Conservation (phyloP, 35 echinoderm and acorn worm species). For the Nesometra sesokonis region DNA sequence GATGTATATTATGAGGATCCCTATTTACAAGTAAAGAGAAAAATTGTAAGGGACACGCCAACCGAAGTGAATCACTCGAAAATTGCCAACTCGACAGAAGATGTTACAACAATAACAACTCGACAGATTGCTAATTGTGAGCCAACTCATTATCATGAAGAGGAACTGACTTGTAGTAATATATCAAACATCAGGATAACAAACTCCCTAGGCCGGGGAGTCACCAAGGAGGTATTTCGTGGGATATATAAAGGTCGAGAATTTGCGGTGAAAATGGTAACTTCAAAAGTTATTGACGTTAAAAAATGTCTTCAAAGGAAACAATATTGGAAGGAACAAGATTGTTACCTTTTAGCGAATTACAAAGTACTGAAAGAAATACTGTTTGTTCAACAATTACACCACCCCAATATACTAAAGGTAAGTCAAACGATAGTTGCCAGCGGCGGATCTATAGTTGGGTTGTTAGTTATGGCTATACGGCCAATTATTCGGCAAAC, state of each 20-base stretch:
- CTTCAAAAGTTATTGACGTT: slow-evolving; percentile 58
- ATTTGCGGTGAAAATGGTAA: slow-evolving; percentile 83
- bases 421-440: slow-evolving; percentile 28
- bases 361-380: slow-evolving; percentile 96
- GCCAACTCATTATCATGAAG: neutral
- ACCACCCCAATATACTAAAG: slow-evolving; percentile 69
- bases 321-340: slow-evolving; percentile 4
- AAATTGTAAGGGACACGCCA: neutral
- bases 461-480: no score
- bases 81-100: neutral
- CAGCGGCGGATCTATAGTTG: no score
- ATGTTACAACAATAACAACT: neutral
- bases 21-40: neutral
- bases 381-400: slow-evolving; percentile 38
- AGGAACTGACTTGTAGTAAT: neutral
- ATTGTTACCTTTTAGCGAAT: slow-evolving; percentile 74
- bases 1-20: neutral
- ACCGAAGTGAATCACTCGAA: neutral
- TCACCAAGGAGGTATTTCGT: slow-evolving; percentile 64
- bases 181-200: neutral
- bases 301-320: slow-evolving; percentile 41
- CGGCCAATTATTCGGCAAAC: no score
- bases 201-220: slow-evolving; percentile 32
- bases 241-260: slow-evolving; percentile 24
- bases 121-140: neutral